phyloP scores from a whole-genome alignment of 2,888 invertebrate species.

The Catotricha subobsoleta region DNA sequence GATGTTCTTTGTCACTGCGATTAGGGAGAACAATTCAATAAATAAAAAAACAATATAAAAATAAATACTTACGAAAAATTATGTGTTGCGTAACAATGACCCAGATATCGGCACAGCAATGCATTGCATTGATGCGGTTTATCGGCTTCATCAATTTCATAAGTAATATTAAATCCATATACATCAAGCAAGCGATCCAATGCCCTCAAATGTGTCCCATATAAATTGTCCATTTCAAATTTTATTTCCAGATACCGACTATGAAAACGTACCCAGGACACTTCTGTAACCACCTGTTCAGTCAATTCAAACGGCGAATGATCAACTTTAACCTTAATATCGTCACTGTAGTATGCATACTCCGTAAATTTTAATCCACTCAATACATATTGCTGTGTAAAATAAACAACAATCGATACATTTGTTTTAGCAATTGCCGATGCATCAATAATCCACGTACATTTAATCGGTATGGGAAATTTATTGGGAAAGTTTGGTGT shows the following conservation, averaged over 20 bases:
- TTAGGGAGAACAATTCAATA: too few relatives aligned
- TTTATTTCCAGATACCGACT: slow-evolving; percentile 65
- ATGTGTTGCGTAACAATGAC: slow-evolving; percentile 55
- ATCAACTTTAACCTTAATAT: slow-evolving; percentile 43
- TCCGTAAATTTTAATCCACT: slow-evolving; percentile 60
- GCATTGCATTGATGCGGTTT: slow-evolving; percentile 53
- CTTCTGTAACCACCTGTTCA: slow-evolving; percentile 53
- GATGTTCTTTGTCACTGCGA: too few relatives aligned
- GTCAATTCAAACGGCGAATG: slow-evolving; percentile 45
- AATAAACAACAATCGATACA: slow-evolving; percentile 63
- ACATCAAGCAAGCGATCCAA: slow-evolving; percentile 64
- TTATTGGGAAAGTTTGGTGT: slow-evolving; percentile 71
- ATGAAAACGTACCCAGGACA: slow-evolving; percentile 39
- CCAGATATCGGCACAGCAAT: slow-evolving; percentile 66
- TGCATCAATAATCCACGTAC: slow-evolving; percentile 79
- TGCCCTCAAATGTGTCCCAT: slow-evolving; percentile 69
- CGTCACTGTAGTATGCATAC: slow-evolving; percentile 54
- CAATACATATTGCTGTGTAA: slow-evolving; percentile 73
- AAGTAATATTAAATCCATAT: slow-evolving; percentile 84
- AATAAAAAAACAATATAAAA: neutral
- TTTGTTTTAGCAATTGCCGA: slow-evolving; percentile 37
- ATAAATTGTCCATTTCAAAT: slow-evolving; percentile 49
- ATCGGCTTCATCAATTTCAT: slow-evolving; percentile 49
- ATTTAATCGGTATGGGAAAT: slow-evolving; percentile 65
- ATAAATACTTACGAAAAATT: slow-evolving; percentile 50